phyloP scores from a whole-genome alignment of 1,140 invertebrate species.

The Brachionus asplanchnoidis region DNA sequence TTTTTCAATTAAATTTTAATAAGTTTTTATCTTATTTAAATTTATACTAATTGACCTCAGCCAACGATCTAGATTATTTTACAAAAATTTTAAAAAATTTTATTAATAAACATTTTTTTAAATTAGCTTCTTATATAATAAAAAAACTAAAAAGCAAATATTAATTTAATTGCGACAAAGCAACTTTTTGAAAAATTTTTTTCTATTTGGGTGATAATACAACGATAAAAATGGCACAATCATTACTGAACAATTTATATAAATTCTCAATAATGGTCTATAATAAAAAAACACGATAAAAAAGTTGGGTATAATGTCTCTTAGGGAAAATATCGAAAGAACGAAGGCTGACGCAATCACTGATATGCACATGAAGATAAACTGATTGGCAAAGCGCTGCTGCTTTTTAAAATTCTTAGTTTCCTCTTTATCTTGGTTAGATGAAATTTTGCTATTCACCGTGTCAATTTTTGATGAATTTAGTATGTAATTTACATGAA shows the following conservation, averaged over 20 bases:
- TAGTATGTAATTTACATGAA: neutral
- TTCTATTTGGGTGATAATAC: neutral
- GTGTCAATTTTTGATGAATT: neutral
- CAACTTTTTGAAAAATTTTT: neutral
- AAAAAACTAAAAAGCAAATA: neutral
- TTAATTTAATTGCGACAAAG: neutral
- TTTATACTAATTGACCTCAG: too few relatives aligned
- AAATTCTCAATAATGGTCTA: slow-evolving; percentile 19
- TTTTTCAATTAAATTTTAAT: too few relatives aligned
- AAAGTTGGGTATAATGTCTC: slow-evolving; percentile 7
- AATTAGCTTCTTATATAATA: neutral
- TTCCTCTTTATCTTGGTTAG: neutral
- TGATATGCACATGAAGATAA: slow-evolving; percentile 10
- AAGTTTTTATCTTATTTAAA: too few relatives aligned
- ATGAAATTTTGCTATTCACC: neutral
- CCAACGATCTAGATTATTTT: too few relatives aligned
- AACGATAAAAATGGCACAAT: neutral
- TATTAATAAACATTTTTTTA: too few relatives aligned
- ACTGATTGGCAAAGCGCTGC: neutral
- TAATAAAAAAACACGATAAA: slow-evolving; percentile 7
- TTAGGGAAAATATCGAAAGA: neutral
- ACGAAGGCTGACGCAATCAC: neutral
- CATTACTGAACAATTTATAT: slow-evolving; percentile 14
- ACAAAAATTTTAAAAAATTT: too few relatives aligned
- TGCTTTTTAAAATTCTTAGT: neutral